A percentile compares a stretch with the other conserved stretches of the same genome.
Evolutionary conservation across 2,797 vertebrate species (phyloP).

Genomic region (Salmo trutta): DNA sequence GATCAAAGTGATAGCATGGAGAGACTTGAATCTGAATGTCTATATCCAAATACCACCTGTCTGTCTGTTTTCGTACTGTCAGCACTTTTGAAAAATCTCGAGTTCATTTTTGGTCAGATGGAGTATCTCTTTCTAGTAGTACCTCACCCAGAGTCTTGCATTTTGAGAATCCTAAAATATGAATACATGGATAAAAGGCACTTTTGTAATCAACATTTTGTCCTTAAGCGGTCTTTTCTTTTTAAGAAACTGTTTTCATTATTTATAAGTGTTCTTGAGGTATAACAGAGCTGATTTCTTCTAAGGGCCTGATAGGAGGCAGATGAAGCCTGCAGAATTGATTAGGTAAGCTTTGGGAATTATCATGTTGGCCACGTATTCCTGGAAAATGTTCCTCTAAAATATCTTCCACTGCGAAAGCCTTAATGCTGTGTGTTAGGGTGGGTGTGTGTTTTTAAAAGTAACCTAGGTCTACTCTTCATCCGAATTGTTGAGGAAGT

Average conservation of each 20-base stretch:
- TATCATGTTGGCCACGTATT: conserved; percentile 92
- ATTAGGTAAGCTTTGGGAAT: conserved; percentile 97
- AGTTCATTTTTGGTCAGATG: conserved; percentile 72
- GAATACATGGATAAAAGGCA: conserved; percentile 87
- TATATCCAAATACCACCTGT: conserved; percentile 75
- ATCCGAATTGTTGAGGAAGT: conserved; percentile 44
- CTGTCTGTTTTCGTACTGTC: conserved; percentile 58
- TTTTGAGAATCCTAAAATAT: conserved; percentile 73
- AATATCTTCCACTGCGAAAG: conserved; percentile 58
- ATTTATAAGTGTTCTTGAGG: conserved; percentile 98
- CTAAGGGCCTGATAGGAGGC: conserved; percentile 88
- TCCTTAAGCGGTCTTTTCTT: conserved; percentile 87
- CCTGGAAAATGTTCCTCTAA: conserved; percentile 71
- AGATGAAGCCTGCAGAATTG: conserved; percentile 97
- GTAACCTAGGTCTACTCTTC: conserved; percentile 1
- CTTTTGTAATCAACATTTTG: conserved; percentile 86
- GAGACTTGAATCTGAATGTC: conserved; percentile 63
- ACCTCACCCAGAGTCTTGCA: conserved; percentile 73
- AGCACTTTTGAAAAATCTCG: conserved; percentile 72
- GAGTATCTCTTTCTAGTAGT: conserved; percentile 55
- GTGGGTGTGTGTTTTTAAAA: conserved; percentile 69
- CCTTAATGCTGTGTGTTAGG: conserved; percentile 71
- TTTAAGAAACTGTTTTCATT: conserved; percentile 97
- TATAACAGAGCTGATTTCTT: conserved; percentile 92
- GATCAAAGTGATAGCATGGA: conserved; percentile 65